phyloP scores from a whole-genome alignment of 2,888 invertebrate genomes.

The Cacoxenus indagator region DNA sequence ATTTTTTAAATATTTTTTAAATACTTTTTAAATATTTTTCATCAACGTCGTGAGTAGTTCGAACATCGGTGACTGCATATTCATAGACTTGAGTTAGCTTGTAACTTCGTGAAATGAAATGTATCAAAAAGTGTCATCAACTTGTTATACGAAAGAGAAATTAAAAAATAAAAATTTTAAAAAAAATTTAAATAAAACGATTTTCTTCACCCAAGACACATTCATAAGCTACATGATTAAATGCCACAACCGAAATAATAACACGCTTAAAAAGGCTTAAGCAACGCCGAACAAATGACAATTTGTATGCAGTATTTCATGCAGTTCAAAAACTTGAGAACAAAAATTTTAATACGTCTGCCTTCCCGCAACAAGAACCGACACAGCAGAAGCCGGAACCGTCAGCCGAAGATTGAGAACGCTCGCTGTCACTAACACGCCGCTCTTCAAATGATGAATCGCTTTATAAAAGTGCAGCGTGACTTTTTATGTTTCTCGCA shows the following conservation, averaged over 20 bases:
- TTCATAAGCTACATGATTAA: not conserved
- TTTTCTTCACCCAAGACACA: too few relatives aligned
- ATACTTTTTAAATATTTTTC: too few relatives aligned
- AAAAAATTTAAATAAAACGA: not conserved
- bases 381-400: not conserved
- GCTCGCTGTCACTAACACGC: conserved; percentile 53
- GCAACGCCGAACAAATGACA: not conserved
- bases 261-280: conserved; percentile 6
- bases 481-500: conserved; percentile 34
- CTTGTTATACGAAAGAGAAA: not conserved
- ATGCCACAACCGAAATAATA: not conserved
- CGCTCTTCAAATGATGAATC: conserved; percentile 60
- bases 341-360: not conserved
- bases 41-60: too few relatives aligned
- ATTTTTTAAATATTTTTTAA: too few relatives aligned
- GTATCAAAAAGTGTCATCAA: not conserved
- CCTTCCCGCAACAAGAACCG: not conserved
- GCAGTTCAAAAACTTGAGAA: not conserved
- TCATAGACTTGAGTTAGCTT: not conserved
- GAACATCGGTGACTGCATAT: not conserved
- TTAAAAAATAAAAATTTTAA: not conserved
- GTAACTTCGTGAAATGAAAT: not conserved
- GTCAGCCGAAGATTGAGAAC: conserved; percentile 22
- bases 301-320: conserved; percentile 5
- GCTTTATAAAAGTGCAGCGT: conserved; percentile 65